Evolutionary conservation across 2,113 vertebrate genomes (phyloP), one percentile per base, ranked within the genome.

Genomic region (Etheostoma cragini): DNA sequence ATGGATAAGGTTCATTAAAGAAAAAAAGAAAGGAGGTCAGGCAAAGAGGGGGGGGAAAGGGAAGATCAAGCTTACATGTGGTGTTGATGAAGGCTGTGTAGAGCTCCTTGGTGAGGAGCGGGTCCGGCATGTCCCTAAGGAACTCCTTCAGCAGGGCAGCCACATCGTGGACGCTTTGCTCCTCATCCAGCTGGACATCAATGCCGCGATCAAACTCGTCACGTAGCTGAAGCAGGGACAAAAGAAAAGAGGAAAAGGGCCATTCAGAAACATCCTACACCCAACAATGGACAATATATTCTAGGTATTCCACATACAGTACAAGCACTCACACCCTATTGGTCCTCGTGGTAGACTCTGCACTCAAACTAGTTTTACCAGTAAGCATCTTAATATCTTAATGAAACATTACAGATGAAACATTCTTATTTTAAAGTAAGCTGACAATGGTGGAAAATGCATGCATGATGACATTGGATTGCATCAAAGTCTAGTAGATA

Each of bases 81-180:
- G 96, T 97, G 85, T 96, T 98, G 91, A 99, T 98, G 93, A 98
- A 98, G 91, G 98, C 94, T 0, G 97, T 97, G 83, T 98, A 98
- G 76, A 99, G 97, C 92, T 98, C 98, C 91, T 96, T 96, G 88
- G 97, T 98, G 24, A 99, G 96, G 45, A 98, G 96, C 0, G 98
- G 97, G 90, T 99, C 98, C 0, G 97, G 97, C 96, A 99, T 97
- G 93, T 98, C 97, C 85, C 98, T 96, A 52, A 99, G 96, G 91
- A 99, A 99, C 93, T 98, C 98, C 87, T 99, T 99, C 75, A 99
- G 83, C 76, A 99, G 94, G 64, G 97, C 98, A 8, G 97, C 97
- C 84, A 98, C 96, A 21, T 99, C 97, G 22, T 99, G 98, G 68
- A 98, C 96, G 77, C 98, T 98, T 90, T 98, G 96, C 83, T 99